Base-by-base conservation (phyloP, 2,797 vertebrate species). In the Triplophysa bombifrons region DNA sequence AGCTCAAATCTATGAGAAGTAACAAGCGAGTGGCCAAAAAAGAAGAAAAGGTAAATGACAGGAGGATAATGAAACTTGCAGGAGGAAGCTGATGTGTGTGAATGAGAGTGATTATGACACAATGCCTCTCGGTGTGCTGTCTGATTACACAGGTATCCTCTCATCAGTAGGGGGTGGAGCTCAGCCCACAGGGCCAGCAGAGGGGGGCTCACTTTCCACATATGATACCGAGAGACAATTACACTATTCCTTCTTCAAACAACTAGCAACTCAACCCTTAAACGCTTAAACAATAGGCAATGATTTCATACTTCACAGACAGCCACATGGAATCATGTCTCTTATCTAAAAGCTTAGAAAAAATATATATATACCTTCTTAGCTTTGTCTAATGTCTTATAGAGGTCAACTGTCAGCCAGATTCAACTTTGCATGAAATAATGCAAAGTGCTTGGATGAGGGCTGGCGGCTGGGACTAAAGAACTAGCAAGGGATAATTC, bases 31-130 rank as follows among this genome's bases (percentile, higher is more conserved):
- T 91, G 90, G 90, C 72, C 72, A 75, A 66, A 76, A 76, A 68
- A 78, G 68, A 80, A 83, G 71, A 66, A 51, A 73, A 46, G 81
- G 76, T 72, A 83, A 82, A 87, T 66, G 64, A 73, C 80, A 78
- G 74, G 73, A 83, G 41, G 85, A 87, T 81, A 84, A 85, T 86
- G 84, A 85, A 86, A 85, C 76, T 63, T 61, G 70, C 80, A 82
- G 83, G 70, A 83, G 30, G 66, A 75, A 46, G 75, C 80, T 75
- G 76, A 86, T 77, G 89, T 74, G 83, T 80, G 82, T 90, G 91
- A 94, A 93, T 93, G 94, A 93, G 93, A 94, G 95, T 96, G 94
- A 96, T 96, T 95, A 96, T 89, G 88, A 94, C 93, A 96, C 96
- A 96, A 96, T 95, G 93, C 93, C 90, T 94, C 87, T 94, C 93